Conservation (phyloP, 2,888 invertebrate species). For the Sesia apiformis region DNA sequence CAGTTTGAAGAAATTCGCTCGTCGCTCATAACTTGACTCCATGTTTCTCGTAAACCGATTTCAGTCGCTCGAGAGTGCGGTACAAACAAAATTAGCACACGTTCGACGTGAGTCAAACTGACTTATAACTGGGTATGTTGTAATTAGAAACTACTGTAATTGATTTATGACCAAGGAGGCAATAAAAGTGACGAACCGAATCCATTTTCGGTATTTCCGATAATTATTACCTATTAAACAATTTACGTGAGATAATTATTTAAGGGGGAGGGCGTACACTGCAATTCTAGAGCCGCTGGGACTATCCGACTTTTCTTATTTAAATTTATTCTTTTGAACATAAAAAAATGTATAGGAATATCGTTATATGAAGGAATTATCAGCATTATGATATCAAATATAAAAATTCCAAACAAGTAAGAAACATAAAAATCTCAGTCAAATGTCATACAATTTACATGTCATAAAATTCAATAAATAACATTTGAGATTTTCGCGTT, state of each 20-base stretch:
- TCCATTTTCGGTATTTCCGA: not conserved
- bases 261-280: not conserved
- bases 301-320: not conserved
- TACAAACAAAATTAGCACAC: slow-evolving; percentile 43
- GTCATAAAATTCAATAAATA: too few relatives aligned
- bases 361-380: too few relatives aligned
- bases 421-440: too few relatives aligned
- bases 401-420: too few relatives aligned
- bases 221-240: not conserved
- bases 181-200: not conserved
- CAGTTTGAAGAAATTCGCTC: not conserved
- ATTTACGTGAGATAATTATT: not conserved
- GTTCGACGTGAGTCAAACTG: slow-evolving; percentile 19
- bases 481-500: too few relatives aligned
- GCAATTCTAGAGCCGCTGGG: not conserved
- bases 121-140: not conserved
- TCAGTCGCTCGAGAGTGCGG: slow-evolving; percentile 31
- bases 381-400: too few relatives aligned
- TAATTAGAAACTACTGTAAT: not conserved
- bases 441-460: too few relatives aligned
- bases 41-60: slow-evolving; percentile 37
- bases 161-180: not conserved
- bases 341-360: too few relatives aligned
- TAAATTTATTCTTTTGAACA: not conserved
- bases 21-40: slow-evolving; percentile 8